Percentiles rank a stretch among this genome's conserved stretches.
phyloP scores from a whole-genome alignment of 2,888 invertebrate species.

The Andricus quercusramuli region DNA sequence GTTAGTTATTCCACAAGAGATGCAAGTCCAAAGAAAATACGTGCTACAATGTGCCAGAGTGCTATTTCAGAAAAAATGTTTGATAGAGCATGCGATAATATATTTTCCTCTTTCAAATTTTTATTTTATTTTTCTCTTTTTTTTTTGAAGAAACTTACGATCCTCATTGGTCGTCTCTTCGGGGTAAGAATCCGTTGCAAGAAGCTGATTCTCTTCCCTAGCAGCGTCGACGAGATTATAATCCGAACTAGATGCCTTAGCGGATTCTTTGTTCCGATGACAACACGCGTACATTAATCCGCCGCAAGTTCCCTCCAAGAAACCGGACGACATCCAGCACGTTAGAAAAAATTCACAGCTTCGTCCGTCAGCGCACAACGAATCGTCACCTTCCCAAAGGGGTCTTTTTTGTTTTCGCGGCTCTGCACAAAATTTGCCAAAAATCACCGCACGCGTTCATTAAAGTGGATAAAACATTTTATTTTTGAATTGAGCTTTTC shows the following conservation, averaged over 20 bases:
- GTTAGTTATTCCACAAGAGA: not conserved
- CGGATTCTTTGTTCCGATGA: slow-evolving; percentile 81
- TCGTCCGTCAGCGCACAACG: slow-evolving; percentile 85
- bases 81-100: slow-evolving; percentile 44
- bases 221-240: slow-evolving; percentile 74
- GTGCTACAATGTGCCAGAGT: slow-evolving; percentile 13
- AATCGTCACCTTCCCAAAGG: slow-evolving; percentile 79
- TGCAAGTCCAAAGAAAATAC: not conserved
- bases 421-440: slow-evolving; percentile 71
- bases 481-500: not conserved
- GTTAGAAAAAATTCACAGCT: slow-evolving; percentile 94
- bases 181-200: slow-evolving; percentile 80
- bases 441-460: slow-evolving; percentile 31
- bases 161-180: slow-evolving; percentile 82
- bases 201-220: slow-evolving; percentile 72
- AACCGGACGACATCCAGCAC: slow-evolving; percentile 94
- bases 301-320: slow-evolving; percentile 91
- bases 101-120: slow-evolving; percentile 46
- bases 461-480: not conserved
- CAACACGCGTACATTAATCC: slow-evolving; percentile 93
- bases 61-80: not conserved
- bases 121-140: slow-evolving; percentile 1
- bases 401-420: slow-evolving; percentile 76
- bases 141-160: slow-evolving; percentile 77
- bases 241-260: slow-evolving; percentile 72